Conservation (phyloP, 2,888 invertebrate genomes). For the Eumerus sabulonum region DNA sequence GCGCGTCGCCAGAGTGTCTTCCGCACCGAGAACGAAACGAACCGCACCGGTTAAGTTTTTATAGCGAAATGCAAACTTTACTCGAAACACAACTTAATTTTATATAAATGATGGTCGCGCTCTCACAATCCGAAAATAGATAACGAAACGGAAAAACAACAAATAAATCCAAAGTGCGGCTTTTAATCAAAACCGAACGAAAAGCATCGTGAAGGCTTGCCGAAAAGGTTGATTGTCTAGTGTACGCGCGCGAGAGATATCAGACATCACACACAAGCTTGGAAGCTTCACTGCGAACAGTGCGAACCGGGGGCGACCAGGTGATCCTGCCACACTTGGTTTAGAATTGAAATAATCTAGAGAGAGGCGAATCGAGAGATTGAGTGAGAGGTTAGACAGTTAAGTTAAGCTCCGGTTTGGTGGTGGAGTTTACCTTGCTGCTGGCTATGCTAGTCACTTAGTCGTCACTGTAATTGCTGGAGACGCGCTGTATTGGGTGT, state of each 20-base stretch:
- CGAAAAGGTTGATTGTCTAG: too few relatives aligned
- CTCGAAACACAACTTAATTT: constrained; percentile 45
- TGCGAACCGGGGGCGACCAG: background rate
- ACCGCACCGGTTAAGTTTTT: constrained; percentile 51
- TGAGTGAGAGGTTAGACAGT: constrained; percentile 3
- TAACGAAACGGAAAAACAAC: constrained; percentile 4
- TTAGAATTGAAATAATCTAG: constrained; percentile 52
- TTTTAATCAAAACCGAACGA: background rate
- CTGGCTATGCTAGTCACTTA: constrained; percentile 55
- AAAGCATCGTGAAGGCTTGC: constrained; percentile 5
- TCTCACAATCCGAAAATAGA: constrained; percentile 28
- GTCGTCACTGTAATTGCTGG: constrained; percentile 31
- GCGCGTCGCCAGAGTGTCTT: constrained; percentile 47
- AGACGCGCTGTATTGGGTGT: constrained; percentile 14
- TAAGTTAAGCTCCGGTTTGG: constrained; percentile 59
- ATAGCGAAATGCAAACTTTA: constrained; percentile 56
- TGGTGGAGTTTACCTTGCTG: constrained; percentile 61
- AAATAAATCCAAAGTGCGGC: background rate
- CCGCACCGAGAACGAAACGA: constrained; percentile 48
- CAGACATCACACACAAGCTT: constrained; percentile 24
- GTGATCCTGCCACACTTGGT: constrained; percentile 39
- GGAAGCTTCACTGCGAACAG: constrained; percentile 27
- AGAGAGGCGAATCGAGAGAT: background rate
- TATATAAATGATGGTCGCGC: constrained; percentile 48
- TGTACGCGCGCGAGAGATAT: too few relatives aligned